Percentiles rank a stretch among this genome's conserved stretches.
Conservation (phyloP, 2,113 vertebrate species). For the Corynorhinus townsendii region DNA sequence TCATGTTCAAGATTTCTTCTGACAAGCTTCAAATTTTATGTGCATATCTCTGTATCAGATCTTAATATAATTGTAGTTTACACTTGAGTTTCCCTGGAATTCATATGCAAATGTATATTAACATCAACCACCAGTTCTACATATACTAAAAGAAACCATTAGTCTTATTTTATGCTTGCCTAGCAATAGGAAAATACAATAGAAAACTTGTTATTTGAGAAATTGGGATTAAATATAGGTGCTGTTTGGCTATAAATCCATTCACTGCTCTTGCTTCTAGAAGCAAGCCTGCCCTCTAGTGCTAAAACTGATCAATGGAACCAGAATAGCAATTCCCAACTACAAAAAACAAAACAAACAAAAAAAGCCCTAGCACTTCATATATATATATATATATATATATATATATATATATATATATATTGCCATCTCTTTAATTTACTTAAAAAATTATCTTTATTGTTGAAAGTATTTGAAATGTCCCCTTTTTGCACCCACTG, state of each 20-base stretch:
- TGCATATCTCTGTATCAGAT: background rate
- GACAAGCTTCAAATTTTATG: background rate
- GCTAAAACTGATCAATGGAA: background rate
- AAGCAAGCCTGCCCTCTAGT: conserved; percentile 67
- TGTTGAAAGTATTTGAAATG: no score
- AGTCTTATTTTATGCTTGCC: background rate
- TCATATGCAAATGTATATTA: background rate
- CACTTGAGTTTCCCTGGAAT: background rate
- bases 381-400: no score
- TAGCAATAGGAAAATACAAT: background rate
- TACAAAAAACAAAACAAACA: background rate
- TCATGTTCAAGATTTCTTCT: background rate
- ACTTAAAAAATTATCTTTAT: no score
- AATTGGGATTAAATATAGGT: background rate
- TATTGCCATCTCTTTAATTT: no score
- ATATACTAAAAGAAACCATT: background rate
- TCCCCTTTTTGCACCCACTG: no score
- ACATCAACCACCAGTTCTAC: background rate
- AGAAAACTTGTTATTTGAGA: background rate
- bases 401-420: background rate
- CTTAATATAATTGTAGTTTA: background rate
- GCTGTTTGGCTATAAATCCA: background rate
- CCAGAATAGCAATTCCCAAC: background rate
- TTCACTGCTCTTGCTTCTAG: background rate
- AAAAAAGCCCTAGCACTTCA: background rate